Evolutionary conservation across 2,113 vertebrate species (phyloP), one percentile per base, ranked within the genome.

Genomic region (Scalopus aquaticus): DNA sequence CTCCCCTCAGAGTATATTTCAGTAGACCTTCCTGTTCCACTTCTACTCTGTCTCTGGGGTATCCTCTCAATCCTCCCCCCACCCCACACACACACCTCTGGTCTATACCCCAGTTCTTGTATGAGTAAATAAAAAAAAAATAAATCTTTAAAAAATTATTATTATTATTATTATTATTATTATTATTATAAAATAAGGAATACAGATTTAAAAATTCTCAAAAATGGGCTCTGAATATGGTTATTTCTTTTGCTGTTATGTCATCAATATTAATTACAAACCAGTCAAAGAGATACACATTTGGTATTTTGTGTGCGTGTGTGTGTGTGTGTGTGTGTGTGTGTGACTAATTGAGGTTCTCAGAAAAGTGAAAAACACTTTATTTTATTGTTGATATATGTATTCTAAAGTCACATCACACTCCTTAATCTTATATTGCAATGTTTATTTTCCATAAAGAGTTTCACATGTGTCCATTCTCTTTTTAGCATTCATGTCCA

Each of bases 361-460:
- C 8, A 62, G 46, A 88, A 81, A 92, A 81, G 54, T 49, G 76
- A 62, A 60, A 42, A 89, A 86, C n/a, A 32, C 12, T 65, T 76
- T 39, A 32, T 7, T 87, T 79, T 26, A 32, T 67, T 82, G 54
- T 85, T 70, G 67, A 90, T 69, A 39, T 83, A 70, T 72, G n/a
- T 64, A 94, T 78, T 95, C 82, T 81, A 64, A 78, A 93, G 69
- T 93, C 77, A 85, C 11, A 67, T 74, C 70, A 69, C 62, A 74
- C 67, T 92, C 44, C 5, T 83, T 13, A 9, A 10, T 88, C 62
- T 93, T 84, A 35, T 3, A 67, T 96, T 73, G 90, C 90, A 60
- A 93, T 64, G 94, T 78, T 97, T 86, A 91, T 91, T 82, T 96
- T 95, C 79, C 77, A 0, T 82, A 67, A 93, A 77, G 58, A 92